Evolutionary conservation across 2,797 vertebrate genomes (phyloP), one percentile per base, ranked within the genome.

Genomic region (Dallia pectoralis): DNA sequence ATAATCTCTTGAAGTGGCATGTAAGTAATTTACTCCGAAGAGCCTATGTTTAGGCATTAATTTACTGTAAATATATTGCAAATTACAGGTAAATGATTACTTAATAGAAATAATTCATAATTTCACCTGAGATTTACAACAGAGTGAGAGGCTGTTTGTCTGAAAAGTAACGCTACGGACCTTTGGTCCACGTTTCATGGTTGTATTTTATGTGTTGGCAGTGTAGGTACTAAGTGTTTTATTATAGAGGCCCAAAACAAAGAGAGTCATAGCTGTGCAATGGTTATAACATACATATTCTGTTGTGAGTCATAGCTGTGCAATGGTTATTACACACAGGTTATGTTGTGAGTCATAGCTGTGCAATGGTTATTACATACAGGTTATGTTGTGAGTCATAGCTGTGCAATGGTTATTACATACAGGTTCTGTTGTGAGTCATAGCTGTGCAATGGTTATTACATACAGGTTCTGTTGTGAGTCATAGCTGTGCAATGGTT

Each of bases 121-220:
- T 29, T 19, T 15, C 62, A 64, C 30, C 30, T 64, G 44, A 68
- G 44, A 27, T 49, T 27, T 19, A 68, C 67, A 27, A 30, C 67
- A 15, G 3, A 68, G 67, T 8, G 62, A 12, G 22, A 63, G 14
- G 14, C 4, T 30, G 62, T 8, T 15, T 56, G 53, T 56, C 62
- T 36, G 62, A 33, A n/a, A 67, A 15, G 36, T 51, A 74, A 73
- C 30, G 11, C 48, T 47, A 49, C 33, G 40, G 22, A 70, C 65
- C 40, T 71, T 71, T 48, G 44, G 44, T 59, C 47, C 61, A 25
- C 1, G 15, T 22, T 56, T 33, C 40, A 71, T 32, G 27, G 62
- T 27, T 19, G 16, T 77, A 67, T 66, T 61, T 59, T 48, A 67
- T 62, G 33, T 9, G 40, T 44, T 67, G 69, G 73, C 69, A 71